phyloP scores from a whole-genome alignment of 2,888 invertebrate genomes.

The Trichopoda pennipes region DNA sequence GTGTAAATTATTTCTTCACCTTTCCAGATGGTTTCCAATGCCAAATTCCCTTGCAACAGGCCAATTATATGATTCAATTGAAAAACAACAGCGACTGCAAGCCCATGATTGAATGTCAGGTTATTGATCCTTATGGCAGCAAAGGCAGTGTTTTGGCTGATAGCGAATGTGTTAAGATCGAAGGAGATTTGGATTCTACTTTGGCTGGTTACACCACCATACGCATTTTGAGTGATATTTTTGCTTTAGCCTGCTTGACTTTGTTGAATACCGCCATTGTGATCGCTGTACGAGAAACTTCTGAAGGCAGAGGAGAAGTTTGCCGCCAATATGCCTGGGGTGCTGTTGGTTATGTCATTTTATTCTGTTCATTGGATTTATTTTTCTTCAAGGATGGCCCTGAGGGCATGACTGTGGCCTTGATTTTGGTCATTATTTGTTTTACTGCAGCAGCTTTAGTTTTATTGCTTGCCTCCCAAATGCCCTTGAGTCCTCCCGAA shows the following conservation, averaged over 20 bases:
- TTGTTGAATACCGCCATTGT: constrained; percentile 88
- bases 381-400: constrained; percentile 75
- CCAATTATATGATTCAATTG: constrained; percentile 77
- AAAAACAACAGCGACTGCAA: constrained; percentile 81
- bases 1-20: background rate
- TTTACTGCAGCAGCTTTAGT: constrained; percentile 85
- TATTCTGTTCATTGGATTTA: constrained; percentile 83
- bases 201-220: constrained; percentile 87
- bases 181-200: constrained; percentile 85
- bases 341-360: constrained; percentile 87
- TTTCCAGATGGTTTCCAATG: constrained; percentile 83
- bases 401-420: constrained; percentile 72
- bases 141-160: constrained; percentile 85
- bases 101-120: constrained; percentile 87
- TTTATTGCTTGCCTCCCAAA: constrained; percentile 82
- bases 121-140: constrained; percentile 87
- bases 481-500: constrained; percentile 91
- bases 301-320: constrained; percentile 89
- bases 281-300: constrained; percentile 91
- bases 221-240: constrained; percentile 88
- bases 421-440: constrained; percentile 80
- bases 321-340: constrained; percentile 90
- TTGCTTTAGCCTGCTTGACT: constrained; percentile 87
- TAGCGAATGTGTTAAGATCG: constrained; percentile 84
- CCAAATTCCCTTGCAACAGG: constrained; percentile 83